A percentile compares a stretch with the other conserved stretches of the same genome.
Conservation (phyloP, 2,113 vertebrate genomes). For the Mellivora capensis region DNA sequence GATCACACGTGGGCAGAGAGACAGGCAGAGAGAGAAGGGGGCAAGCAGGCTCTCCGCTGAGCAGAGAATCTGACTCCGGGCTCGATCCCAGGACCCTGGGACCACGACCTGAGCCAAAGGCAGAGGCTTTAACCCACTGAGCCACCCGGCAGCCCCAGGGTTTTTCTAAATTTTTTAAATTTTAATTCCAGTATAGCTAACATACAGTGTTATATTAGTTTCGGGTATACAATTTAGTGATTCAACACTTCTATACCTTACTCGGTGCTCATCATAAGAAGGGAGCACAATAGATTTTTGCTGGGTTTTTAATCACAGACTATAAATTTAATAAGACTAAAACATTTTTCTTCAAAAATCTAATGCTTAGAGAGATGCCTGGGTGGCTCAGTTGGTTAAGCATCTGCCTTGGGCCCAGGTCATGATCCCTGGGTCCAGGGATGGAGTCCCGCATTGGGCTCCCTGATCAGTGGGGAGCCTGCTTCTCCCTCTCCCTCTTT, state of each 20-base stretch:
- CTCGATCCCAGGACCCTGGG: too few species aligned
- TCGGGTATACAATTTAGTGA: neutral
- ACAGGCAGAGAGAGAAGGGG: too few species aligned
- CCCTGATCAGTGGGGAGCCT: neutral
- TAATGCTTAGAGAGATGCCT: neutral
- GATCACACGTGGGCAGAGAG: too few species aligned
- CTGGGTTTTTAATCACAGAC: neutral
- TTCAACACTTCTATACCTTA: neutral
- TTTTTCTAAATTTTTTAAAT: neutral
- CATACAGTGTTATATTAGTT: neutral
- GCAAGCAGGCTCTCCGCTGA: too few species aligned
- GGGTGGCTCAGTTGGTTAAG: neutral
- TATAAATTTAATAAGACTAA: neutral
- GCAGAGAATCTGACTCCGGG: too few species aligned
- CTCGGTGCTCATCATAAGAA: neutral
- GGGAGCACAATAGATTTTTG: neutral
- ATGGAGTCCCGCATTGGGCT: too few species aligned
- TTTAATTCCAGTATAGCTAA: neutral
- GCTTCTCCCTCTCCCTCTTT: neutral
- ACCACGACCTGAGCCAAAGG: too few species aligned
- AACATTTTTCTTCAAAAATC: neutral
- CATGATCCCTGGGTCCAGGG: neutral
- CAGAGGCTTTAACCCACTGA: too few species aligned
- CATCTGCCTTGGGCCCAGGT: neutral
- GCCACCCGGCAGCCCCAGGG: too few species aligned